Conservation (phyloP, 2,113 vertebrate genomes). For the Bettongia penicillata region DNA sequence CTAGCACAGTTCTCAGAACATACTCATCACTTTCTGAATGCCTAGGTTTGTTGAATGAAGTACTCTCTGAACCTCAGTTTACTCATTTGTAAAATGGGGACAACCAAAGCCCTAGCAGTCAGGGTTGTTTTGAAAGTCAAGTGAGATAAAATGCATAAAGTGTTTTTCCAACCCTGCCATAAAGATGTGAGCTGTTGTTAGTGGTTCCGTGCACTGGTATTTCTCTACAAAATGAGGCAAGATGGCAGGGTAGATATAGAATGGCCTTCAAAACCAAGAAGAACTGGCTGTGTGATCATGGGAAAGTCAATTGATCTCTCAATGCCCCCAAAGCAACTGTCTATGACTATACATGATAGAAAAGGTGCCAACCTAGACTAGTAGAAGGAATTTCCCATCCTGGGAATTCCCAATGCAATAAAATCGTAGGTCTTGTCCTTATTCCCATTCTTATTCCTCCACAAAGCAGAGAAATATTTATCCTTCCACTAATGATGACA, state of each 20-base stretch:
- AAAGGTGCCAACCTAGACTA: background rate
- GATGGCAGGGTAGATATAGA: background rate
- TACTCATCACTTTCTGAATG: background rate
- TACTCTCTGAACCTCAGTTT: background rate
- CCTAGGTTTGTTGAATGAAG: constrained; percentile 47
- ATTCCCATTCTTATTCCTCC: background rate
- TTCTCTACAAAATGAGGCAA: background rate
- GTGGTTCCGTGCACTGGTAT: background rate
- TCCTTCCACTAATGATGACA: constrained; percentile 59
- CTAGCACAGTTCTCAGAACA: background rate
- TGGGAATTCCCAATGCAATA: background rate
- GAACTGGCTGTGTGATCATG: background rate
- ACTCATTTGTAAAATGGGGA: background rate
- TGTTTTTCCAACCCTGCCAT: background rate
- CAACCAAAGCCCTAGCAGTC: background rate
- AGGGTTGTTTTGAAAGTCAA: background rate
- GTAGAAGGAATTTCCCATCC: background rate
- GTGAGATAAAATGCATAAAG: background rate
- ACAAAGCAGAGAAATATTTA: constrained; percentile 29
- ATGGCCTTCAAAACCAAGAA: background rate
- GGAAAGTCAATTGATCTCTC: background rate
- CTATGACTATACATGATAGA: background rate
- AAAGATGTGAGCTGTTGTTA: background rate
- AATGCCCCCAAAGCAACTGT: background rate
- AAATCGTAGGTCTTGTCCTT: background rate